Base-by-base conservation (phyloP, 2,888 invertebrate species). In the Eutolmus rufibarbis region DNA sequence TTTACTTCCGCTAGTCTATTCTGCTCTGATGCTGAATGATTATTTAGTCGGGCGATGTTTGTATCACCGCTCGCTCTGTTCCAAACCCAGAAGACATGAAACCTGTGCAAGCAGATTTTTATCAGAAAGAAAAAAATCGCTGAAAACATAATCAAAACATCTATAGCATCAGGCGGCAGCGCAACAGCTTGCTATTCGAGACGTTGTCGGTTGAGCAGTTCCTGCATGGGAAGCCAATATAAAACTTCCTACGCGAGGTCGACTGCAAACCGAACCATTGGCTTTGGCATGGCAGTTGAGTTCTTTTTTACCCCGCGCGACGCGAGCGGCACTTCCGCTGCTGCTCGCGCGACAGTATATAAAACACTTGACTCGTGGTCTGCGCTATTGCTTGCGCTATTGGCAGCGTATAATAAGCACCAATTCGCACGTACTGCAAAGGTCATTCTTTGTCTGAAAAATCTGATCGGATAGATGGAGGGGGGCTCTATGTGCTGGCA, bases 401-500 rank as follows among this genome's bases (percentile, higher is more conserved):
- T 82, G 82, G 57, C 82, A 82, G 82, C 57, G 82, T 82, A 57
- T 57, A 82, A 57, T 57, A 82, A 82, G 37, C 82, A 82, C 82
- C 82, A 57, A 57, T 82, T 37, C 82, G 23, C 82, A 82, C 82
- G 82, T 82, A 82, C 37, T 82, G 57, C 82, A 82, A 82, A 82
- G 82, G 82, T 82, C 82, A 66, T 82, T 82, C 82, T 82, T 82
- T 82, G 82, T 82, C 82, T 82, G 82, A 82, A 46, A 46, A 66
- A 19, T 82, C 40, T 34, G 82, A 82, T 82, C 82, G 19, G 57
- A 82, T 66, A 37, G 37, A 66, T 40, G 37, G n/a, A 46, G 43
- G 43, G 43, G 37, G 16, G 43, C 14, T 82, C 12, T 57, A 23
- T 28, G 23, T 23, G 66, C 66, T 66, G 66, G 51, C 37, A 82